phyloP scores from a whole-genome alignment of 2,797 vertebrate genomes.

The Rhabdophis nuchalis region DNA sequence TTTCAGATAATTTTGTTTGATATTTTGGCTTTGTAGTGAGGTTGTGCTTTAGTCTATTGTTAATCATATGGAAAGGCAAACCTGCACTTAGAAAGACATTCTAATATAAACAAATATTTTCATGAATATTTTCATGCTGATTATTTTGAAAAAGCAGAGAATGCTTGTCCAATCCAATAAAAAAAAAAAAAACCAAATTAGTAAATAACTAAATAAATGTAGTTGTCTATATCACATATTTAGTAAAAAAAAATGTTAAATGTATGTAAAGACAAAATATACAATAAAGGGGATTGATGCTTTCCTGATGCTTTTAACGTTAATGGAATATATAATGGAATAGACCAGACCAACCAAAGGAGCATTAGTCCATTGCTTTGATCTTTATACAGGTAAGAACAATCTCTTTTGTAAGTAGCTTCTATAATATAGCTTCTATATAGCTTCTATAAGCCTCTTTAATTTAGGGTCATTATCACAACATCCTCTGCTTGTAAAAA shows the following conservation, averaged over 20 bases:
- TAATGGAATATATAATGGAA: not conserved
- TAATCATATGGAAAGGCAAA: not conserved
- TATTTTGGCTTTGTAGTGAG: not conserved
- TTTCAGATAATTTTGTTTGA: not conserved
- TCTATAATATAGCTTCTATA: not conserved
- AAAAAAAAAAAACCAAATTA: not conserved
- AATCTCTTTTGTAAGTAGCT: slow-evolving; percentile 5
- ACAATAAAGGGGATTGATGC: not conserved
- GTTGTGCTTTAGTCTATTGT: not conserved
- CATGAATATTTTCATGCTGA: not conserved
- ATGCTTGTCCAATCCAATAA: not conserved
- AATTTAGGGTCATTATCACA: slow-evolving; percentile 21
- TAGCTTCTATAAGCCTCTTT: slow-evolving; percentile 11
- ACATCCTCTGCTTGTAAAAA: slow-evolving; percentile 18
- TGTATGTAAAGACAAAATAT: not conserved
- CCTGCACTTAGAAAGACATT: not conserved
- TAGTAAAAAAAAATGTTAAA: not conserved
- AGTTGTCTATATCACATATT: not conserved
- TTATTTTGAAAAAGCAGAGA: not conserved
- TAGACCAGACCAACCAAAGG: not conserved
- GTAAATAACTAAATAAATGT: not conserved
- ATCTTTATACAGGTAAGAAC: slow-evolving; percentile 14
- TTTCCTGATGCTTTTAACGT: not conserved
- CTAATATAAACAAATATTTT: not conserved
- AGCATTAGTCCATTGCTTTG: not conserved